Percentiles rank a stretch among this genome's conserved stretches.
These are phyloP conservation scores for Petrophora chlorosata DNA, from an alignment of 2,888 invertebrate genomes.

Conservation along the genomic window DNA sequence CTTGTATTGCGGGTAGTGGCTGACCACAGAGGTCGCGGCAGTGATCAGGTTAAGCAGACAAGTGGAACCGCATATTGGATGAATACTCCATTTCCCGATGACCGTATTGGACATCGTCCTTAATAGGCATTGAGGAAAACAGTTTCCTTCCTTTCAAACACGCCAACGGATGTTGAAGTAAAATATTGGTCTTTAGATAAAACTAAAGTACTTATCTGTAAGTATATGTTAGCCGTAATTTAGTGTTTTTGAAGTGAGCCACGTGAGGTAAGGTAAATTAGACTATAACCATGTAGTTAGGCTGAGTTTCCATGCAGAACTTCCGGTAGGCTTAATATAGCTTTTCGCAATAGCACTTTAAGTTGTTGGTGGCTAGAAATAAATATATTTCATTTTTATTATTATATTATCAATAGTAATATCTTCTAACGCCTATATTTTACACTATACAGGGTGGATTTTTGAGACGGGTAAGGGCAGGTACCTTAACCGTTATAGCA, in stretches of 20 bases:
- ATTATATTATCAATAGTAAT: no score
- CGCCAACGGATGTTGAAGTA: constrained; percentile 63
- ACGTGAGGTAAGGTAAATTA: constrained; percentile 12
- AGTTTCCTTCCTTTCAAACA: constrained; percentile 53
- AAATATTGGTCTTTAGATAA: constrained; percentile 59
- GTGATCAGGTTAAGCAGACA: constrained; percentile 32
- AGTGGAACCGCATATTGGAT: constrained; percentile 13
- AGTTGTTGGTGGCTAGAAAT: no score
- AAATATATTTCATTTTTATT: no score
- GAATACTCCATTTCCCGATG: constrained; percentile 15
- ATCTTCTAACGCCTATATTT: no score
- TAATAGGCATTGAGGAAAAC: constrained; percentile 48
- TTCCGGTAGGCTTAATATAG: background rate
- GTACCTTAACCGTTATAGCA: no score
- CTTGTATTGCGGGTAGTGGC: constrained; percentile 40
- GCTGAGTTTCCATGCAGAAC: background rate
- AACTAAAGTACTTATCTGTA: constrained; percentile 12
- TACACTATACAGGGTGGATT: no score
- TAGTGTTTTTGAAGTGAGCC: no score
- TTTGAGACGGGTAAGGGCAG: no score
- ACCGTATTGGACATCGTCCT: constrained; percentile 34
- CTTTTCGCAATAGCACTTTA: background rate
- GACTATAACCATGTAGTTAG: constrained; percentile 1
- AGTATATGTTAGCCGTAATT: no score
- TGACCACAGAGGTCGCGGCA: constrained; percentile 42